Percentiles rank a stretch among this genome's conserved stretches.
Evolutionary conservation across 2,797 vertebrate species (phyloP).

Genomic region (Sebastes steindachneri): DNA sequence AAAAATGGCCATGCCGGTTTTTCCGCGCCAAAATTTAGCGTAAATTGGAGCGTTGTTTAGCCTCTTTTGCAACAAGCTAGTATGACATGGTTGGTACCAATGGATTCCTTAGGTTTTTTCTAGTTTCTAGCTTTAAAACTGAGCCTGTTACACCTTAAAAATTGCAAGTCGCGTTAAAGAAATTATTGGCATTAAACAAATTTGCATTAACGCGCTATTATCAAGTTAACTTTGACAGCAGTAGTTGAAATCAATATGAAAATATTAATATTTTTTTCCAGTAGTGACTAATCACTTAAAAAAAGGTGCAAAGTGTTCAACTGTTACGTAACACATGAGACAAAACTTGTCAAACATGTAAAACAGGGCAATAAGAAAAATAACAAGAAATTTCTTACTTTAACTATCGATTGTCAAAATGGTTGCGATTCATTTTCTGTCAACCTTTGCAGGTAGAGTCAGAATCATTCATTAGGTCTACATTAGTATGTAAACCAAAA

Average conservation of each 20-base stretch:
- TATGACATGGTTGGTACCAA: no score
- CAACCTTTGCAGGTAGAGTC: background rate
- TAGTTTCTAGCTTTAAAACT: no score
- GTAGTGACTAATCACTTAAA: background rate
- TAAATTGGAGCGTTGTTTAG: rapidly evolving
- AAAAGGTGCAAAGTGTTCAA: rapidly evolving
- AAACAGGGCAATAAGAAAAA: background rate
- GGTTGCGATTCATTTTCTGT: background rate
- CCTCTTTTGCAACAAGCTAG: no score
- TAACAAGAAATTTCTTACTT: no score
- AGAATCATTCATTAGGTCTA: background rate
- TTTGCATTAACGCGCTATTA: no score
- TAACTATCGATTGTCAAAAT: background rate
- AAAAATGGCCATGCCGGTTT: rapidly evolving
- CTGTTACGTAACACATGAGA: background rate
- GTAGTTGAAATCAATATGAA: background rate
- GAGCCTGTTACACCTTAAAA: rapidly evolving
- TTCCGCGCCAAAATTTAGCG: no score
- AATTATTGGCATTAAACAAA: no score
- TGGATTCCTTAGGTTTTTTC: no score
- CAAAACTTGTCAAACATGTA: background rate
- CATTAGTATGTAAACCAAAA: background rate
- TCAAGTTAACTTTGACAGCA: no score
- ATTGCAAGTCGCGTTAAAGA: no score
- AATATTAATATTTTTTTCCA: background rate